A percentile compares a stretch with the other conserved stretches of the same genome.
Conservation (phyloP, 1,140 invertebrate genomes). For the Glomeris maerens region DNA sequence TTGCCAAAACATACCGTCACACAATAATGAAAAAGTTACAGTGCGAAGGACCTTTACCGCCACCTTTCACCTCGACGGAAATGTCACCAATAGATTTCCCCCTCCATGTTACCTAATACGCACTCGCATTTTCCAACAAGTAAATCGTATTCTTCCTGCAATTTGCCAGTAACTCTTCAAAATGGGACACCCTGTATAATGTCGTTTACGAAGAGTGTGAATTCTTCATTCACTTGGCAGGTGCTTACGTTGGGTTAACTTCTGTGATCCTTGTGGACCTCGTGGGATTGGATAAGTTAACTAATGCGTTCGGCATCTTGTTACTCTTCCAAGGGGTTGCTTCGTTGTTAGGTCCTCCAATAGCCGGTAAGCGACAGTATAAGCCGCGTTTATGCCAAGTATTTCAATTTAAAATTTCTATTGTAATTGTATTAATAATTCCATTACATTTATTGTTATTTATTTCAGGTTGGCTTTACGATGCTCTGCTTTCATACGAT, state of each 20-base stretch:
- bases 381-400: too few relatives aligned
- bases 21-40: too few relatives aligned
- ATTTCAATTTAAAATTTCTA: conserved; percentile 5
- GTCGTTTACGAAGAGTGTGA: too few relatives aligned
- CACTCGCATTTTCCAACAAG: too few relatives aligned
- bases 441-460: conserved; percentile 12
- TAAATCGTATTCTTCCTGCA: too few relatives aligned
- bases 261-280: conserved; percentile 78
- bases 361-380: conserved; percentile 67
- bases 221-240: conserved; percentile 36
- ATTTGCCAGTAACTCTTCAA: too few relatives aligned
- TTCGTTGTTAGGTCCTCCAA: conserved; percentile 70
- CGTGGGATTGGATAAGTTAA: conserved; percentile 68
- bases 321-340: conserved; percentile 83
- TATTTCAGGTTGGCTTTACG: conserved; percentile 60
- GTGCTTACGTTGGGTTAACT: conserved; percentile 83
- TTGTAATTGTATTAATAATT: background rate
- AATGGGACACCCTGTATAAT: too few relatives aligned
- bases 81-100: too few relatives aligned
- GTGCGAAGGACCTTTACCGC: too few relatives aligned
- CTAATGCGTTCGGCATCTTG: conserved; percentile 83
- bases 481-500: conserved; percentile 57
- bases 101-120: too few relatives aligned
- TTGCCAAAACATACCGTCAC: too few relatives aligned
- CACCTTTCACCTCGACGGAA: too few relatives aligned